phyloP scores from a whole-genome alignment of 2,113 vertebrate genomes.

The Condylura cristata region DNA sequence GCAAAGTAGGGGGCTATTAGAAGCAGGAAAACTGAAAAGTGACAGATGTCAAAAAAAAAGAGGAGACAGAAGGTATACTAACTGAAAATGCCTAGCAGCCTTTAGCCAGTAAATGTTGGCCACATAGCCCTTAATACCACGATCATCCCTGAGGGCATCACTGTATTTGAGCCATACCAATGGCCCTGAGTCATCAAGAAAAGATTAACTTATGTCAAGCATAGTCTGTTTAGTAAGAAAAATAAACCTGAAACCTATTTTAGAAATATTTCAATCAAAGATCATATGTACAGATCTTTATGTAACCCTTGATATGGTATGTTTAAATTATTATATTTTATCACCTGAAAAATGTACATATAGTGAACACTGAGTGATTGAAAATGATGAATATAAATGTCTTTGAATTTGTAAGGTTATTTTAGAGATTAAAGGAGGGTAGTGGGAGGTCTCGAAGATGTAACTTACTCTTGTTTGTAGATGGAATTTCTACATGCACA shows the following conservation, averaged over 20 bases:
- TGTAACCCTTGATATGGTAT: background rate
- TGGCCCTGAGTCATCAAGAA: slow-evolving; percentile 68
- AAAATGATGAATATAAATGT: background rate
- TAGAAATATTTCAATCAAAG: slow-evolving; percentile 53
- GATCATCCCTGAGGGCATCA: slow-evolving; percentile 44
- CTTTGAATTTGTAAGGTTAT: background rate
- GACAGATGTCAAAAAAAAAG: slow-evolving; percentile 68
- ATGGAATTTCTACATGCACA: background rate
- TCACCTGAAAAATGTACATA: background rate
- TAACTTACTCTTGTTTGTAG: background rate
- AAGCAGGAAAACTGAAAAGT: slow-evolving; percentile 41
- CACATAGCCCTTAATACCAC: background rate
- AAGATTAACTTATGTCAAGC: slow-evolving; percentile 66
- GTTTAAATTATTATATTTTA: slow-evolving; percentile 5
- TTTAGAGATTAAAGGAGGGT: background rate
- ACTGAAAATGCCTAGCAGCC: slow-evolving; percentile 61
- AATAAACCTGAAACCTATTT: slow-evolving; percentile 62
- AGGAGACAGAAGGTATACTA: background rate
- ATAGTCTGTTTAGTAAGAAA: slow-evolving; percentile 70
- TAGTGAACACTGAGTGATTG: background rate
- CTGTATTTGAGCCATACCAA: slow-evolving; percentile 50
- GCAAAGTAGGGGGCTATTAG: slow-evolving; percentile 43
- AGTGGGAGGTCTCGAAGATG: background rate
- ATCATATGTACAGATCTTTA: background rate
- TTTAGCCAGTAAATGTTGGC: slow-evolving; percentile 1